Evolutionary conservation across 2,797 vertebrate species (phyloP), one percentile per base, ranked within the genome.

Genomic region (Dicrostonyx torquatus): DNA sequence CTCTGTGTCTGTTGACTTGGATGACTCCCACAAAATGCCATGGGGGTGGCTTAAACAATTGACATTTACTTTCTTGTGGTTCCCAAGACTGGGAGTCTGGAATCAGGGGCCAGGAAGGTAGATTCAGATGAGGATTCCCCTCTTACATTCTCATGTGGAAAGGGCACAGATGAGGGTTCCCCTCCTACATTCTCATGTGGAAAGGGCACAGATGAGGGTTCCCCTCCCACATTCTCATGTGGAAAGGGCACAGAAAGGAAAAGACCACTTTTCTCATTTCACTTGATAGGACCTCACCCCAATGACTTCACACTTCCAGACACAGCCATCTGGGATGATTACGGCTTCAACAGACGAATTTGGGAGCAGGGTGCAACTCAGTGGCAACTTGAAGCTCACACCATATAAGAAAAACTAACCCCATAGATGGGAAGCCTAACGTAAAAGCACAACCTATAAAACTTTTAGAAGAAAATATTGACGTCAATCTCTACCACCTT

Each of bases 391-490:
- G 29, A 85, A 80, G 66, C 26, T 88, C 60, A 77, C 2, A 78
- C n/a, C 8, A 62, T n/a, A 70, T 40, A 37, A 55, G 45, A 76
- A 88, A 91, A 91, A 72, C 50, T n/a, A 91, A 91, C 15, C 86
- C 75, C 80, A 73, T 58, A 76, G 20, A 40, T 75, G 79, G 85
- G 58, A 90, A 22, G 68, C 62, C 82, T 60, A 43, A 34, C 7
- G 0, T 37, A 87, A 75, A 43, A 93, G 48, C 26, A 72, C 80
- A 85, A 70, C 13, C 53, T 31, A 13, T 43, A 92, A 68, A 60
- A 53, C 18, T 78, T 92, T 79, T 22, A 82, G 43, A 84, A 73
- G 73, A 96, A 90, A 89, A 94, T 18, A 26, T 29, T 75, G 45
- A 18, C 60, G 13, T 86, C 40, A 91, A 76, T 88, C 20, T 75